Percentiles rank a stretch among this genome's conserved stretches.
Conservation (phyloP, 2,888 invertebrate genomes). For the Teleiodes luculella region DNA sequence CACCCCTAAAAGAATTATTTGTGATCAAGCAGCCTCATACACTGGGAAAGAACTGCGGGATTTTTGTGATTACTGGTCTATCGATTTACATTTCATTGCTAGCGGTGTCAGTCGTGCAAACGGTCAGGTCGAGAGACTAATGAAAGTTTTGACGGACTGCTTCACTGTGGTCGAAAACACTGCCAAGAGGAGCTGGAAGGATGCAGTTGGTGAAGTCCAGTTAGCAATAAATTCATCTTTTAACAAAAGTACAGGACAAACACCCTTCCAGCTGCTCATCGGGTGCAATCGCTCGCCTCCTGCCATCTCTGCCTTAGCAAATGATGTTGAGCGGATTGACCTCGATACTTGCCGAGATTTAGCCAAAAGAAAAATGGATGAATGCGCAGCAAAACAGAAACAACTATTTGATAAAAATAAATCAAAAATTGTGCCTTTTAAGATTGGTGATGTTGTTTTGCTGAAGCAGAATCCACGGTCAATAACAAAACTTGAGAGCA, state of each 20-base stretch:
- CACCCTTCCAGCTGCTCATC: conserved; percentile 24
- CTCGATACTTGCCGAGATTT: conserved; percentile 10
- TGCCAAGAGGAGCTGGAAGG: conserved; percentile 20
- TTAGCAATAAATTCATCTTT: conserved; percentile 25
- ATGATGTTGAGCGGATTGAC: conserved; percentile 18
- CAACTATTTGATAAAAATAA: conserved; percentile 18
- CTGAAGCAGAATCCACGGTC: conserved; percentile 15
- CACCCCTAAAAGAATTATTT: conserved; percentile 20
- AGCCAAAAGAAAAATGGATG: conserved; percentile 15
- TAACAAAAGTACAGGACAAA: conserved; percentile 21
- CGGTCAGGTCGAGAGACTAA: conserved; percentile 25
- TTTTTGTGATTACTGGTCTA: conserved; percentile 15
- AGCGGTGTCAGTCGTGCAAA: conserved; percentile 24
- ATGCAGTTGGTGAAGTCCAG: conserved; percentile 25
- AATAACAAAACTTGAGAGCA: conserved; percentile 20
- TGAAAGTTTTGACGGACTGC: conserved; percentile 22
- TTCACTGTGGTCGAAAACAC: conserved; percentile 23
- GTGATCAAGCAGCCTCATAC: conserved; percentile 20
- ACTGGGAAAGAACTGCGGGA: conserved; percentile 16
- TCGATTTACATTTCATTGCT: conserved; percentile 22
- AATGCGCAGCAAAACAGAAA: background rate
- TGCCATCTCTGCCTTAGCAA: conserved; percentile 12
- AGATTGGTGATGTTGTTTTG: conserved; percentile 15
- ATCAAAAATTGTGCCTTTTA: conserved; percentile 19
- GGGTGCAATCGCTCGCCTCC: conserved; percentile 23